Conservation (phyloP, 2,888 invertebrate species). For the Clitarchus hookeri region DNA sequence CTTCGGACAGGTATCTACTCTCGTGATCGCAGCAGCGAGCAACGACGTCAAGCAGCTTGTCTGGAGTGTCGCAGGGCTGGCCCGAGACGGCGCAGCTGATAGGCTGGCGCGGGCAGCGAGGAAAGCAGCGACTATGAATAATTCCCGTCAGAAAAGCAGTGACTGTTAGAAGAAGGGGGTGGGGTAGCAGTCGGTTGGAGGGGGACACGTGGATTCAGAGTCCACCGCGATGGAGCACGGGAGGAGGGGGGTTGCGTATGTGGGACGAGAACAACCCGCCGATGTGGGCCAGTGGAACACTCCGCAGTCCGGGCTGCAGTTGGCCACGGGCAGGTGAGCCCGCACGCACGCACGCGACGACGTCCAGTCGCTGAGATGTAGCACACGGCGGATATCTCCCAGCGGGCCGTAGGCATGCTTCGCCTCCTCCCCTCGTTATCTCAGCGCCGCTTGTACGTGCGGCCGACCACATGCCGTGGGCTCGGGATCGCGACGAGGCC, state of each 20-base stretch:
- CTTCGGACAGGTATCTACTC: no score
- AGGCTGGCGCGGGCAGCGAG: not conserved
- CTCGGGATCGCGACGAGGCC: no score
- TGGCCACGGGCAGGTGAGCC: conserved; percentile 7
- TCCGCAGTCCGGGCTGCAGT: not conserved
- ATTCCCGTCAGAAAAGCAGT: not conserved
- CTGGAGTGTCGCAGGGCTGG: no score
- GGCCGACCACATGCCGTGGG: no score
- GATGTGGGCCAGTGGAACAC: conserved; percentile 8
- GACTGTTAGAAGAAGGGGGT: not conserved
- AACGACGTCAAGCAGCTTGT: no score
- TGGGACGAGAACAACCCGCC: conserved; percentile 1
- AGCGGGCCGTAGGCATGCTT: no score
- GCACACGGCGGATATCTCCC: not conserved
- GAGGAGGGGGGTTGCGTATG: not conserved
- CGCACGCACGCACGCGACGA: not conserved
- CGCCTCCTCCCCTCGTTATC: no score
- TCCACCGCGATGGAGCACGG: not conserved
- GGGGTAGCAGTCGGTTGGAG: not conserved
- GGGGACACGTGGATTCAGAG: not conserved
- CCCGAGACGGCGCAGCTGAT: not conserved
- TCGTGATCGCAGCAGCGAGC: no score
- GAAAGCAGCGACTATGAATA: not conserved
- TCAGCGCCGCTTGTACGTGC: no score
- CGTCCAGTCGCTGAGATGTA: not conserved